Base-by-base conservation (phyloP, 2,888 invertebrate genomes). In the Sialis fuliginosa region DNA sequence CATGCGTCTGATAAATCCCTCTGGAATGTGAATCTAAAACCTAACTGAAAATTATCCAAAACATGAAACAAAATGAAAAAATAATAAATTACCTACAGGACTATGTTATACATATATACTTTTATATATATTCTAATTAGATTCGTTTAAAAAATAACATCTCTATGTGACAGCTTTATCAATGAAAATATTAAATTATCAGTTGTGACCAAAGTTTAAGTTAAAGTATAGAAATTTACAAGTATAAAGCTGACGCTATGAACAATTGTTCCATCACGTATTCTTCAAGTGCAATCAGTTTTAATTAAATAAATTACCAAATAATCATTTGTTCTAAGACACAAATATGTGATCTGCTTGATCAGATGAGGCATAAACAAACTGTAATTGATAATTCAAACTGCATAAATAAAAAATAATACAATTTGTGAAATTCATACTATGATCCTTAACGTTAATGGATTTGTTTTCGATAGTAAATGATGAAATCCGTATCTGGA, bases 51-150 rank as follows among this genome's bases (percentile, higher is more conserved):
- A 22, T 22, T 22, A 22, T 22, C 22, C 22, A 22, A 22, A 22
- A 22, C 22, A 13, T 30, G 13, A 31, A 30, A 13, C 42, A 31
- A 42, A 44, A 44, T 12, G 13, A 7, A 44, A 12, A 44, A 47
- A 47, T 37, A 47, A 47, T 47, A 47, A 47, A 47, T 47, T 47
- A 47, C 47, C 47, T 47, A 47, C 34, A 10, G 33, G 42, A 42
- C 47, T 47, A 47, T 31, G 40, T 47, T 47, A 42, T 47, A 47
- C 47, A 47, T 42, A 35, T 47, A 37, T 10, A 37, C 37, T 12
- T 37, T 10, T 37, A n/a, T 12, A 22, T 22, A 22, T 22, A 22
- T 22, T 22, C 37, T 37, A 37, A n/a, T n/a, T 10, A 10, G 12
- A 37, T 37, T 37, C 12, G 37, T 37, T 37, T 37, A 37, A 37